Evolutionary conservation across 2,888 invertebrate genomes (phyloP).

Genomic region (Dicyrtomina minuta): DNA sequence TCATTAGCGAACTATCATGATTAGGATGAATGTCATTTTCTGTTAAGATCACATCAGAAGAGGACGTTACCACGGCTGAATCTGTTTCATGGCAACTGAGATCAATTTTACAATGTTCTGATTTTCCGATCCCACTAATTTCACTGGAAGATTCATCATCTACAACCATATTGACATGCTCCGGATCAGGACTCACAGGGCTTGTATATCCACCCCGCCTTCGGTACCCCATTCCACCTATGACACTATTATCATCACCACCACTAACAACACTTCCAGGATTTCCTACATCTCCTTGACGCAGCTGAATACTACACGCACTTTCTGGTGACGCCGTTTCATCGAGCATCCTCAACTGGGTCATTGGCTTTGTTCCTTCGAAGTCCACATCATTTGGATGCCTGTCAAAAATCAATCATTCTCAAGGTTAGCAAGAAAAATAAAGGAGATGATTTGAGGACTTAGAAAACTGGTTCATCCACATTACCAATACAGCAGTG

Average conservation of each 20-base stretch:
- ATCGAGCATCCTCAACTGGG: conserved; percentile 42
- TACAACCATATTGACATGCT: conserved; percentile 34
- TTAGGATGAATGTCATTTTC: conserved; percentile 43
- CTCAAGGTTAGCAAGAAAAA: conserved; percentile 17
- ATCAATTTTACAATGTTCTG: conserved; percentile 52
- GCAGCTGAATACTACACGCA: conserved; percentile 21
- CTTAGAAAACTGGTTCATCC: conserved; percentile 14
- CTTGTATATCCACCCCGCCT: conserved; percentile 35
- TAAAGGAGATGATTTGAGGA: conserved; percentile 1
- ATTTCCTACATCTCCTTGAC: conserved; percentile 1
- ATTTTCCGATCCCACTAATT: conserved; percentile 37
- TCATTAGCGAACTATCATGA: conserved; percentile 39
- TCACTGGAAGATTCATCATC: conserved; percentile 34
- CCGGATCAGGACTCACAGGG: conserved; percentile 39
- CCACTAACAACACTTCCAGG: conserved; percentile 5
- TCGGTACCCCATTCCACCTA: conserved; percentile 31
- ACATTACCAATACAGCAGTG: not conserved
- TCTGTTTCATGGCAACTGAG: conserved; percentile 54
- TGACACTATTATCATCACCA: conserved; percentile 25
- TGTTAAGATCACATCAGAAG: conserved; percentile 51
- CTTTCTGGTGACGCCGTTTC: conserved; percentile 42
- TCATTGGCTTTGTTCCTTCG: conserved; percentile 46
- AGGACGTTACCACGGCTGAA: conserved; percentile 53
- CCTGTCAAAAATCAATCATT: conserved; percentile 32
- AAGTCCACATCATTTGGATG: conserved; percentile 39